Evolutionary conservation across 2,797 vertebrate genomes (phyloP).

Genomic region (Sebastes hubbsi): DNA sequence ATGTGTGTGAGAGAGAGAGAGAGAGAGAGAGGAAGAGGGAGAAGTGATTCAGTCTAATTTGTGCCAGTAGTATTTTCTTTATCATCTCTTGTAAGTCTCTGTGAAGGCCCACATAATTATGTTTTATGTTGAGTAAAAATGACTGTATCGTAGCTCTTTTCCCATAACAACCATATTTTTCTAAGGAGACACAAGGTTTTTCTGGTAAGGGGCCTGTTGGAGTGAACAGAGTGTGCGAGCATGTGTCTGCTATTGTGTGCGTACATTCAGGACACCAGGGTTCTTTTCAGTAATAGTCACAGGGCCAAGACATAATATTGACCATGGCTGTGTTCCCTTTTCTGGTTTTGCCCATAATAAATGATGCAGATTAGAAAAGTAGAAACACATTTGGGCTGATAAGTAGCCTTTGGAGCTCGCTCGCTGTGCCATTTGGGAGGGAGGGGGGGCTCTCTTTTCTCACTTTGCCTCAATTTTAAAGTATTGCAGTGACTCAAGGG

Average conservation of each 20-base stretch:
- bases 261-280: constrained; percentile 68
- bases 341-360: constrained; percentile 81
- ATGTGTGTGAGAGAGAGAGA: constrained; percentile 3
- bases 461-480: constrained; percentile 49
- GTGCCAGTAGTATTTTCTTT: constrained; percentile 46
- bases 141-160: constrained; percentile 43
- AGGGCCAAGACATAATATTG: constrained; percentile 84
- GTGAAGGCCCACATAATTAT: constrained; percentile 45
- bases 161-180: constrained; percentile 56
- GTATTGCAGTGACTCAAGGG: constrained; percentile 43
- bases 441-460: constrained; percentile 44
- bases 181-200: constrained; percentile 53
- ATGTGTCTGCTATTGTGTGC: constrained; percentile 61
- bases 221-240: constrained; percentile 49
- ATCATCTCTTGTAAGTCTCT: constrained; percentile 40
- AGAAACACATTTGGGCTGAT: constrained; percentile 83
- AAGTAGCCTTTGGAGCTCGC: constrained; percentile 74
- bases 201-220: constrained; percentile 51
- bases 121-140: constrained; percentile 58
- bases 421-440: constrained; percentile 49
- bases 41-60: constrained; percentile 40
- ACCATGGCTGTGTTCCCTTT: constrained; percentile 79
- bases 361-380: constrained; percentile 85
- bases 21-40: neutral
- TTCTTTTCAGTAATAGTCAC: constrained; percentile 74